A percentile compares a stretch with the other conserved stretches of the same genome.
phyloP scores from a whole-genome alignment of 1,140 invertebrate genomes.

The Heliconius congener region DNA sequence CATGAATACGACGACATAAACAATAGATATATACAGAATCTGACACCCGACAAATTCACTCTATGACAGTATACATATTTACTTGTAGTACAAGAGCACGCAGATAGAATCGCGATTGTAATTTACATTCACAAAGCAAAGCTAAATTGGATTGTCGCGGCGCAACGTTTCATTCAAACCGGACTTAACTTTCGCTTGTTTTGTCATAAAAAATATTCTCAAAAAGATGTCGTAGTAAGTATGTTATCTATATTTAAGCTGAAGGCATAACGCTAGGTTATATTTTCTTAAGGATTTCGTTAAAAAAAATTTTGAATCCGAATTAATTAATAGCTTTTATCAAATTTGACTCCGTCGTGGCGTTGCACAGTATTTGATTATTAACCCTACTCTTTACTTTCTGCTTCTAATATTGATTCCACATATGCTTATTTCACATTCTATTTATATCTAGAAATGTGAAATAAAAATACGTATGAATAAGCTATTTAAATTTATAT shows the following conservation, averaged over 20 bases:
- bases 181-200: not conserved
- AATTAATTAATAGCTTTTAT: too few species aligned
- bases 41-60: constrained; percentile 15
- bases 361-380: too few species aligned
- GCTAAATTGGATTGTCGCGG: constrained; percentile 62
- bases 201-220: not conserved
- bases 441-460: too few species aligned
- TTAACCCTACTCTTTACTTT: too few species aligned
- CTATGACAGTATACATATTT: constrained; percentile 6
- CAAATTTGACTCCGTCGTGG: too few species aligned
- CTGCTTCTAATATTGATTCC: too few species aligned
- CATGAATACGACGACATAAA: not conserved
- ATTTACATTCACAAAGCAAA: constrained; percentile 69
- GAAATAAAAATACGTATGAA: too few species aligned
- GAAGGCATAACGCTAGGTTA: not conserved
- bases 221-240: not conserved
- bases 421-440: too few species aligned
- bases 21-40: not conserved
- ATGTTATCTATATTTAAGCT: not conserved
- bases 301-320: too few species aligned
- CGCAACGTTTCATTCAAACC: constrained; percentile 41
- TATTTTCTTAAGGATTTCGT: not conserved
- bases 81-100: constrained; percentile 9
- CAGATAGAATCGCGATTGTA: constrained; percentile 45
- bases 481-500: too few species aligned